These are phyloP conservation scores for Anthrax anthrax DNA, from an alignment of 2,888 invertebrate species.

Conservation along the genomic window DNA sequence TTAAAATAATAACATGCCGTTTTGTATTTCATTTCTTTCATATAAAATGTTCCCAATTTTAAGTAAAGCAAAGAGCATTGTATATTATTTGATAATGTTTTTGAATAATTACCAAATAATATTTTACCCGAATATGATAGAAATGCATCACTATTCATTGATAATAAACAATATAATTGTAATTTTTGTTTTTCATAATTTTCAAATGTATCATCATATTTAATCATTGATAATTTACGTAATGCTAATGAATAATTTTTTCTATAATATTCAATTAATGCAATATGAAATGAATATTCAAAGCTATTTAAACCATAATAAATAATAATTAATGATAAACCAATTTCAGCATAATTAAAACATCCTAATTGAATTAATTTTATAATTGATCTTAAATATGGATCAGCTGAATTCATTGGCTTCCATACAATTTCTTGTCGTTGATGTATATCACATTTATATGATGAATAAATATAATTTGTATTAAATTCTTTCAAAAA, in stretches of 20 bases:
- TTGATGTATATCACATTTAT: slow-evolving; percentile 4
- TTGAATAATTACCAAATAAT: background rate
- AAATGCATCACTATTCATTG: slow-evolving; percentile 4
- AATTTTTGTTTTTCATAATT: background rate
- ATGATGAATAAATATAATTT: background rate
- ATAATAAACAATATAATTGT: slow-evolving; percentile 3
- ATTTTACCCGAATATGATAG: background rate
- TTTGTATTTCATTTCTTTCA: background rate
- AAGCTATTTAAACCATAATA: slow-evolving; percentile 1
- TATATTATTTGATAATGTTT: background rate
- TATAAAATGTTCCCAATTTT: slow-evolving; percentile 3
- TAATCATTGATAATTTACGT: slow-evolving; percentile 1
- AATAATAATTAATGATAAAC: slow-evolving; percentile 1
- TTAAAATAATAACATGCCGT: slow-evolving; percentile 5
- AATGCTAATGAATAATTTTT: slow-evolving; percentile 3
- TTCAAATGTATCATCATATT: background rate
- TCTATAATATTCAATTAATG: slow-evolving; percentile 7
- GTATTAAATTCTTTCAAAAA: background rate
- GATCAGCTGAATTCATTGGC: background rate
- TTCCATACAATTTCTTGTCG: slow-evolving; percentile 3
- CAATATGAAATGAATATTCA: slow-evolving; percentile 5
- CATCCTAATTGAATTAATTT: slow-evolving; percentile 7
- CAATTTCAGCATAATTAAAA: slow-evolving; percentile 7
- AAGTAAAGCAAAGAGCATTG: slow-evolving; percentile 2
- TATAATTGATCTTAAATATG: background rate